phyloP scores from a whole-genome alignment of 2,113 vertebrate species.

The Onychostoma macrolepis region DNA sequence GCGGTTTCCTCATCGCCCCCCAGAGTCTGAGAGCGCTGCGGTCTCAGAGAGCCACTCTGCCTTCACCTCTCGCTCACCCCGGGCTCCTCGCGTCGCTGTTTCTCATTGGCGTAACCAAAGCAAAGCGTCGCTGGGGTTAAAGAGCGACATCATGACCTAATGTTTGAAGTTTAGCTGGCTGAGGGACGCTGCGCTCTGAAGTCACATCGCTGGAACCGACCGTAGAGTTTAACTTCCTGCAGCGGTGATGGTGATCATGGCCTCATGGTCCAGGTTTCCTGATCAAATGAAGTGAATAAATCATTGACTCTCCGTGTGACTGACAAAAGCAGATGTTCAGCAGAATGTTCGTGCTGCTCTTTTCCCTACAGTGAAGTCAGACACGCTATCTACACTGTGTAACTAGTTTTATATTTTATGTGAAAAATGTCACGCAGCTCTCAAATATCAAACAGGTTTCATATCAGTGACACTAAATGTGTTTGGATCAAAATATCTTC shows the following conservation, averaged over 20 bases:
- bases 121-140: constrained; percentile 43
- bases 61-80: constrained; percentile 54
- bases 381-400: not conserved
- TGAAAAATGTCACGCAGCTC: too few species aligned
- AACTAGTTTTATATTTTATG: not conserved
- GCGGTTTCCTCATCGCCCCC: not conserved
- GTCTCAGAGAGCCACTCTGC: too few species aligned
- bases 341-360: not conserved
- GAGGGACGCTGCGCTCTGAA: constrained; percentile 53
- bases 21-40: not conserved
- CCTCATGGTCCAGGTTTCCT: too few species aligned
- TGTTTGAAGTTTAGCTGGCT: constrained; percentile 62
- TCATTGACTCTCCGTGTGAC: too few species aligned
- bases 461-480: too few species aligned
- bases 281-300: too few species aligned
- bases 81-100: constrained; percentile 60
- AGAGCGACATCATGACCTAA: constrained; percentile 61
- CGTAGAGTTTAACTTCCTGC: not conserved
- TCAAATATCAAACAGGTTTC: too few species aligned
- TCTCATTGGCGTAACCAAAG: constrained; percentile 63
- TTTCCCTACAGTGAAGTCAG: not conserved
- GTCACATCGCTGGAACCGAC: constrained; percentile 52
- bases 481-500: too few species aligned
- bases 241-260: too few species aligned
- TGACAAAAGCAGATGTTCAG: not conserved